Base-by-base conservation (phyloP, 2,113 vertebrate species). In the Empidonax traillii region DNA sequence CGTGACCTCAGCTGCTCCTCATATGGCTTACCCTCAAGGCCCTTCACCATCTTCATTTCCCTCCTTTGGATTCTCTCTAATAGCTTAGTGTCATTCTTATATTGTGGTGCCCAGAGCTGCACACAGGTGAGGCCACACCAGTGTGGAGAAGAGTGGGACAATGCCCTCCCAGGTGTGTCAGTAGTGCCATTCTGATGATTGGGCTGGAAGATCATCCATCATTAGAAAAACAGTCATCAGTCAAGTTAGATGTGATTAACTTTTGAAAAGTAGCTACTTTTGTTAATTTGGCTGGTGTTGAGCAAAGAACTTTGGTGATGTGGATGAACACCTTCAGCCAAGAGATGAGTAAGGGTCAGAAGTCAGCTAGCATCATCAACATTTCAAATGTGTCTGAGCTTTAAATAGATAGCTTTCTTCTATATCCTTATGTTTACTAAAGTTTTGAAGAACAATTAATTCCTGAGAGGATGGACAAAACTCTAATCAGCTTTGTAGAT, bases 101-200 rank as follows among this genome's bases (percentile, higher is more conserved):
- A 17, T 21, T 24, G 28, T 67, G 28, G 23, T n/a, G 24, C 28
- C 28, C 37, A n/a, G 39, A 75, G 30, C 37, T 73, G 27, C 28
- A 0, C 1, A 9, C 7, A 46, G 13, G 3, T 47, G 53, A n/a
- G 53, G 16, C 12, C 33, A n/a, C 20, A 6, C 2, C 46, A 30
- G 52, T 10, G 23, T 13, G 30, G 69, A 61, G 28, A 8, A 61
- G 78, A 62, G 14, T 3, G 12, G n/a, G 24, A 41, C 20, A 55
- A 18, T 62, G 6, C 30, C 9, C 30, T 47, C 24, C 30, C 39
- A 61, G 23, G 15, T 43, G 6, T 53, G 17, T 8, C 46, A 46
- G 10, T 6, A 12, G 7, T 55, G 37, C 28, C n/a, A 33, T 51
- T 85, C 35, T 78, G 39, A 14, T 81, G 33, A 43, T 6, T 56